Evolutionary conservation across 2,888 invertebrate genomes (phyloP).

Genomic region (Eristalis tenax): DNA sequence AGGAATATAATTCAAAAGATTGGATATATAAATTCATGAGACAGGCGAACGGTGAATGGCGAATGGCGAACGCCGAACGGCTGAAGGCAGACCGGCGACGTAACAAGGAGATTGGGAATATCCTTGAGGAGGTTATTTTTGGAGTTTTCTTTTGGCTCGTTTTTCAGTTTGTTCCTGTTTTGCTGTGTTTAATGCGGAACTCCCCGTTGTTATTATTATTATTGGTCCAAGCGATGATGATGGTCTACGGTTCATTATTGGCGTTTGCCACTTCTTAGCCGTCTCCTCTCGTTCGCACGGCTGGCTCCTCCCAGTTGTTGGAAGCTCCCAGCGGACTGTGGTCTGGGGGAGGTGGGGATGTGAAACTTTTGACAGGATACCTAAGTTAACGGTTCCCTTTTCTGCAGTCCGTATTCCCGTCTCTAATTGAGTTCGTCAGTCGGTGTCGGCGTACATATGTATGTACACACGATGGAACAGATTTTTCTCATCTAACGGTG

Average conservation of each 20-base stretch:
- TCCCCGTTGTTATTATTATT: slow-evolving; percentile 46
- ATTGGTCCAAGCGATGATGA: slow-evolving; percentile 29
- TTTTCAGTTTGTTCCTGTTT: not conserved
- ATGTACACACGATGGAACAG: not conserved
- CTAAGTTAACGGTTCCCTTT: slow-evolving; percentile 12
- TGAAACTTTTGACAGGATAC: slow-evolving; percentile 40
- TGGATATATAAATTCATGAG: slow-evolving; percentile 52
- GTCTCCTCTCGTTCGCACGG: not conserved
- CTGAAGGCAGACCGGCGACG: not conserved
- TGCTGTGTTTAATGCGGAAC: not conserved
- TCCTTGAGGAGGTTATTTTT: not conserved
- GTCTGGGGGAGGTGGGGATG: not conserved
- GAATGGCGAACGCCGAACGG: too few species aligned
- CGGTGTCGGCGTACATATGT: not conserved
- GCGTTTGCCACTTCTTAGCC: slow-evolving; percentile 8
- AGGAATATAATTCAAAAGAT: slow-evolving; percentile 49
- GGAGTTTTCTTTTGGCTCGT: not conserved
- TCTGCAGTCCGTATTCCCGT: slow-evolving; percentile 45
- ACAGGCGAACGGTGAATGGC: not conserved
- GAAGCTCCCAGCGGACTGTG: not conserved
- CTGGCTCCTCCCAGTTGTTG: not conserved
- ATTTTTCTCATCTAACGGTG: slow-evolving; percentile 11
- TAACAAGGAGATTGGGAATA: slow-evolving; percentile 37
- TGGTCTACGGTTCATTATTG: slow-evolving; percentile 1
- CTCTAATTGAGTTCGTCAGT: slow-evolving; percentile 47